Evolutionary conservation across 2,113 vertebrate genomes (phyloP), one percentile per base, ranked within the genome.

Genomic region (Ammodytes dubius): DNA sequence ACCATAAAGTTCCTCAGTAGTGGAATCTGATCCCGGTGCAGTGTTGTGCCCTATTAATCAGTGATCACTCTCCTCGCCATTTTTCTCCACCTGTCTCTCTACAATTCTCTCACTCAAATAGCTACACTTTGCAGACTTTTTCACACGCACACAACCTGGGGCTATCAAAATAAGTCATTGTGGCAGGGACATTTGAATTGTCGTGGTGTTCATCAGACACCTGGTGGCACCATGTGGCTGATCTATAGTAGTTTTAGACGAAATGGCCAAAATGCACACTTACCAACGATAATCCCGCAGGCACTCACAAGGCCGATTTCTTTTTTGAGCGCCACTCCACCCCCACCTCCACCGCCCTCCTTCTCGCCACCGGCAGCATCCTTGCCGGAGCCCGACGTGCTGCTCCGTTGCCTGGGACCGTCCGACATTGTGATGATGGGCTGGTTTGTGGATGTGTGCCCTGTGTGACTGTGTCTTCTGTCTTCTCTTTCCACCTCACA

Each of bases 301-400:
- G 96, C 97, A 81, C 97, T 98, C 78, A 97, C 95, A 15, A 98
- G 95, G 42, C 97, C 97, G 52, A 98, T 98, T 77, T 97, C 96
- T 54, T 98, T 97, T 95, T 98, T 98, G 83, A 98, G 95, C 4
- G 96, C 95, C 14, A 98, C 97, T 4, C 95, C 96, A 2, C 82
- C 86, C 4, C 95, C 95, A 14, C 98, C 97, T 4, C 95, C 96
- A 2, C 82, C 86, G 76, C 92, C 94, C 0, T 90, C 64, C 46
- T 88, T 70, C 57, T 87, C 70, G 35, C 68, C 86, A 0, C 61
- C 68, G 19, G 82, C 90, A 71, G 84, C 90, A 84, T 95, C 94
- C 53, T 89, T 92, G 50, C 67, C 61, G 5, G 84, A 85, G 2
- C 87, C 71, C 15, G 84, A 73, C 12, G 93, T 88, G 88, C 90